Base-by-base conservation (phyloP, 2,888 invertebrate species). In the Spisula solida region DNA sequence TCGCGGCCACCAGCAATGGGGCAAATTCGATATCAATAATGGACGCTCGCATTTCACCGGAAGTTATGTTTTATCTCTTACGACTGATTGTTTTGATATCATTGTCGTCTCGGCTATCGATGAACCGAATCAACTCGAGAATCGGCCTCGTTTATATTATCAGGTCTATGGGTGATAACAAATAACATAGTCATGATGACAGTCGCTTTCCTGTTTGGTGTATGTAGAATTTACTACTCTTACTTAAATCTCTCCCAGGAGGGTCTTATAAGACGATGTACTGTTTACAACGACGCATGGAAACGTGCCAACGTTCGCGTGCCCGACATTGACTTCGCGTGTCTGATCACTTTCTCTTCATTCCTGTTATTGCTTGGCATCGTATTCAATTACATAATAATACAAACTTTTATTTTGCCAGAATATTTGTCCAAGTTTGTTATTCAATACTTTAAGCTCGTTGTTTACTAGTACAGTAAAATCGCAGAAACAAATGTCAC, bases 11-110 rank as follows among this genome's bases (percentile, higher is more conserved):
- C 70, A 83, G 83, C 83, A 83, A 48, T 70, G 70, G 84, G 16
- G 78, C 51, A 34, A 84, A 84, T 78, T 51, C 31, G 78, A 84
- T 84, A 84, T 75, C 55, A 75, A 78, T 48, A 84, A 78, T 84
- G 84, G 78, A 84, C 78, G 75, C 84, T 31, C 48, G 55, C 48
- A 60, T 51, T 84, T 83, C 75, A 47, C 84, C 75, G 84, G 75
- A 48, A 75, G 47, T 29, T 16, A 31, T 84, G 84, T 51, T 84
- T 83, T 84, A 51, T 84, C 84, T 84, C 75, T 78, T 78, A 78
- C 84, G 84, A 84, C 31, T 78, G 51, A 84, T 78, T 84, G 78
- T 84, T 78, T 51, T 18, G 20, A 31, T 84, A 55, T 34, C 84
- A 84, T 84, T 84, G 84, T 84, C 84, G 34, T 75, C 66, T 80